Percentiles rank a stretch among this genome's conserved stretches.
Evolutionary conservation across 1,140 invertebrate genomes (phyloP).

Genomic region (Microplitis mediator): DNA sequence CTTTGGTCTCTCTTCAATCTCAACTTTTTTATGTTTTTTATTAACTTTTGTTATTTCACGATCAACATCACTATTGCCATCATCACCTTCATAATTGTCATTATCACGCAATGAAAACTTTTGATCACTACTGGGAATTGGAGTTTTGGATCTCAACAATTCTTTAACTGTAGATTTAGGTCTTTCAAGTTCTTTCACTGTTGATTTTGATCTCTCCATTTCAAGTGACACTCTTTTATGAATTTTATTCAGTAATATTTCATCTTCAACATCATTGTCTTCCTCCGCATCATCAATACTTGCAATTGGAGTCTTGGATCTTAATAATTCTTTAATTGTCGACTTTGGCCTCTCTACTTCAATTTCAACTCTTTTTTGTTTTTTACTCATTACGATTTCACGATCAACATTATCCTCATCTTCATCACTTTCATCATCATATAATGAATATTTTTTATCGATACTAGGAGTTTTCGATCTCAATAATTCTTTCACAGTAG

Average conservation of each 20-base stretch:
- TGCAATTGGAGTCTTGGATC: not conserved
- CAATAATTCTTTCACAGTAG: conserved; percentile 3
- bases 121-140: not conserved
- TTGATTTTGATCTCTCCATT: conserved; percentile 20
- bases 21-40: not conserved
- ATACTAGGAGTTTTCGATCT: not conserved
- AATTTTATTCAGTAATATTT: too few relatives aligned
- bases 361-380: not conserved
- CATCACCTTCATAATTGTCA: not conserved
- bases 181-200: not conserved
- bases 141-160: not conserved
- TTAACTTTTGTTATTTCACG: not conserved
- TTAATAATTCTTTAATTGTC: not conserved
- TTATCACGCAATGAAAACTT: not conserved
- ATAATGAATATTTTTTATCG: not conserved
- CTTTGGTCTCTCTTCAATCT: not conserved
- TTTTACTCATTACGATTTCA: not conserved
- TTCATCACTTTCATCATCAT: not conserved
- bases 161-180: not conserved
- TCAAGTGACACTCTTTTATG: too few relatives aligned
- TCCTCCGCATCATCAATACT: too few relatives aligned
- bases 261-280: too few relatives aligned
- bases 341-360: not conserved
- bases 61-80: not conserved
- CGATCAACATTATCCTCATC: not conserved